Base-by-base conservation (phyloP, 1,140 invertebrate species). In the Magallana gigas region DNA sequence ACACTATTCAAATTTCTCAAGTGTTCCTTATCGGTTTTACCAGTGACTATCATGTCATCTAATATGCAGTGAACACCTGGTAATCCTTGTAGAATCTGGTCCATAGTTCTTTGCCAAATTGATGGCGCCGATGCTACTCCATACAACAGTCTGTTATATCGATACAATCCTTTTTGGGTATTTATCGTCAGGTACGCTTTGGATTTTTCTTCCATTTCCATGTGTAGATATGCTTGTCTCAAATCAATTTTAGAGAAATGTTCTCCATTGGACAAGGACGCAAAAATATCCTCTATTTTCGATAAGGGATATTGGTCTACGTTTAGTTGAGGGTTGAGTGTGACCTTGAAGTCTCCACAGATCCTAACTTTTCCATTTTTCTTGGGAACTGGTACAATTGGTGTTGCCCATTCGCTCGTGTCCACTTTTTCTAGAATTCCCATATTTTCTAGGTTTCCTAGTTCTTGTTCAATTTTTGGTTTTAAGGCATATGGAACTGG, bases 41-140 rank as follows among this genome's bases (percentile, higher is more conserved):
- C 87, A 60, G 88, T 87, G 12, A 88, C 81, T 6, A 90, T 82
- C 64, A 90, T 90, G 57, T 90, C 87, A 76, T 90, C 90, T 14
- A 88, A 68, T 11, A 86, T 23, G n/a, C 84, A 85, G 36, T 86
- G 64, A 29, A 84, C 86, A 23, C 87, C 57, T 16, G 94, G 93
- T 88, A 91, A 58, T 60, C 88, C 89, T 87, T 85, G 62, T 29
- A 96, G 89, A 8, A 93, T 62, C 86, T 93, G 88, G 60, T 95
- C 94, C 57, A 96, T 95, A 23, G 94, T 91, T 87, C 93, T 62
- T 90, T 96, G 94, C 88, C 96, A 96, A 85, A 95, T 94, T 36
- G 93, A 89, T 29, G 95, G 95, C 0, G 95, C 95, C 11, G 93
- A 94, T 88, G 95, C 93, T 16, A 96, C 94, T 8, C 95, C 95